phyloP scores from a whole-genome alignment of 1,140 invertebrate genomes.

The Bombus terrestris region DNA sequence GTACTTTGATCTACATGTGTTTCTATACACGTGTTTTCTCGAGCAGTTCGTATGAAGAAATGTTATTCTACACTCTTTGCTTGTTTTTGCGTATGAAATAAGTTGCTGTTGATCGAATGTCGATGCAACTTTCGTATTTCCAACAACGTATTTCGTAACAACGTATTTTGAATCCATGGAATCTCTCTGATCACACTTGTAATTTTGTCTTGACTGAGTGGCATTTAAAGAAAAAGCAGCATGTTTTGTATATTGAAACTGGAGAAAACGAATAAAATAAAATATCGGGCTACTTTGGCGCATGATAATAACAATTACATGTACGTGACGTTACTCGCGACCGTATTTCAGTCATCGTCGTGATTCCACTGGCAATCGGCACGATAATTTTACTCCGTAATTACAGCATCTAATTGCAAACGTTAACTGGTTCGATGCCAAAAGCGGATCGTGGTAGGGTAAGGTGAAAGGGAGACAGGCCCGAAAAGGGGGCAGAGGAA shows the following conservation, averaged over 20 bases:
- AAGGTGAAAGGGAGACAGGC: conserved; percentile 13
- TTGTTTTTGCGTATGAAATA: too few relatives aligned
- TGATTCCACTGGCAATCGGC: conserved; percentile 30
- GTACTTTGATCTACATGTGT: not conserved
- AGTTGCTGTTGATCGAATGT: too few relatives aligned
- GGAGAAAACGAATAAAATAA: not conserved
- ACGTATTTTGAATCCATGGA: too few relatives aligned
- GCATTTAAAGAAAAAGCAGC: too few relatives aligned
- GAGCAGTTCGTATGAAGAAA: too few relatives aligned
- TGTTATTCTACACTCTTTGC: too few relatives aligned
- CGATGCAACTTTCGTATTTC: too few relatives aligned
- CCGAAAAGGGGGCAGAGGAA: conserved; percentile 28
- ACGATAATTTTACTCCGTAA: conserved; percentile 59
- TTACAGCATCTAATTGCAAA: conserved; percentile 64
- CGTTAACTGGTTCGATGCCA: conserved; percentile 69
- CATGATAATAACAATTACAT: not conserved
- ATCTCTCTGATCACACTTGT: too few relatives aligned
- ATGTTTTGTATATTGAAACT: not conserved
- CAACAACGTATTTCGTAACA: too few relatives aligned
- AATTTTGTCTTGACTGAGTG: too few relatives aligned
- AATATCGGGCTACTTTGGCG: not conserved
- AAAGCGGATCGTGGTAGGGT: conserved; percentile 22
- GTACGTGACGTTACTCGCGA: not conserved
- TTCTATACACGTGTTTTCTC: too few relatives aligned
- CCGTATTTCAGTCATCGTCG: not conserved